phyloP scores from a whole-genome alignment of 2,113 vertebrate genomes.

The Platycercus adscitus region DNA sequence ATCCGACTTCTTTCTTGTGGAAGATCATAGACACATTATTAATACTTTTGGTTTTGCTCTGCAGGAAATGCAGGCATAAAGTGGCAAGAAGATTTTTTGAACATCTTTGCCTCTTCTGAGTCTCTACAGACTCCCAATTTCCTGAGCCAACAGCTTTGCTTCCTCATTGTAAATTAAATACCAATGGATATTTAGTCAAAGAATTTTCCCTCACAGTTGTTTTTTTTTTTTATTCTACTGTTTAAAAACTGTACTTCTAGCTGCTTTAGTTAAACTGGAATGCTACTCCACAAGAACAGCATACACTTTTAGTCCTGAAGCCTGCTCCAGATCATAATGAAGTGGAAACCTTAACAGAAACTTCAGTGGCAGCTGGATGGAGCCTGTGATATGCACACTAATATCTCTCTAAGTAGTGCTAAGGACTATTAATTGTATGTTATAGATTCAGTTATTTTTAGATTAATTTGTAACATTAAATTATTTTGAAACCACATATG shows the following conservation, averaged over 20 bases:
- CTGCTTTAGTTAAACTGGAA: not conserved
- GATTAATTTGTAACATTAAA: not conserved
- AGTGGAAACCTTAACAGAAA: not conserved
- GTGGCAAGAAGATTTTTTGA: not conserved
- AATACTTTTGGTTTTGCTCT: not conserved
- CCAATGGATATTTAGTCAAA: not conserved
- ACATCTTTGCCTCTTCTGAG: not conserved
- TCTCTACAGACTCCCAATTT: not conserved
- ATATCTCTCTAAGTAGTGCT: not conserved
- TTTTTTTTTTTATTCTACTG: not conserved
- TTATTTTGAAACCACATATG: not conserved
- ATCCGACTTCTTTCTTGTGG: not conserved
- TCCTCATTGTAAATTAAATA: not conserved
- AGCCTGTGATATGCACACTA: not conserved
- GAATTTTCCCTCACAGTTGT: not conserved
- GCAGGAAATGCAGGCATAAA: not conserved
- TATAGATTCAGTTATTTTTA: not conserved
- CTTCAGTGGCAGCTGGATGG: not conserved
- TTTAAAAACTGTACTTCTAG: not conserved
- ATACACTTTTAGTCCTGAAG: not conserved
- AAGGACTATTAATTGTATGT: not conserved
- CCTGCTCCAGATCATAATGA: not conserved
- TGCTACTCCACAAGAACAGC: not conserved
- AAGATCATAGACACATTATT: not conserved
- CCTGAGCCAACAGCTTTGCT: not conserved